phyloP scores from a whole-genome alignment of 2,888 invertebrate species.

The Eupeodes latifasciatus region DNA sequence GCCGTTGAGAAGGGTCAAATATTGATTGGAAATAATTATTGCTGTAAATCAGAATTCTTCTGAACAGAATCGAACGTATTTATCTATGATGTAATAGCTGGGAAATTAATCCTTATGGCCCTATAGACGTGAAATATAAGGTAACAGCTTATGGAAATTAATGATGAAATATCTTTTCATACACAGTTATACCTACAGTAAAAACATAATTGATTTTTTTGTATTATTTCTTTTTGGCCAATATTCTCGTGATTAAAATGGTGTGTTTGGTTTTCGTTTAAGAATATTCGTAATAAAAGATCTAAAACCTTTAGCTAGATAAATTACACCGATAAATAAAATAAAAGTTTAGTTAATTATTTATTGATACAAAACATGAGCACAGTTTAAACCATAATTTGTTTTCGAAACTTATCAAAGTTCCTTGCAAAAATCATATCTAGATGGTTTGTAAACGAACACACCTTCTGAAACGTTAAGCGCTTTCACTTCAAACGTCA shows the following conservation, averaged over 20 bases:
- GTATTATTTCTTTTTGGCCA: not conserved
- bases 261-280: not conserved
- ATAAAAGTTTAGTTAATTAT: too few relatives aligned
- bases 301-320: too few relatives aligned
- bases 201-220: not conserved
- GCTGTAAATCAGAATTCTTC: conserved; percentile 14
- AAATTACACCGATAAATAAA: too few relatives aligned
- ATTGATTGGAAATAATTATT: conserved; percentile 38
- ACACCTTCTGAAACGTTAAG: too few relatives aligned
- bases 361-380: too few relatives aligned
- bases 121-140: not conserved
- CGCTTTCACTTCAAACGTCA: too few relatives aligned
- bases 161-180: not conserved
- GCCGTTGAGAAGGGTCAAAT: not conserved
- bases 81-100: not conserved
- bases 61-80: conserved; percentile 1
- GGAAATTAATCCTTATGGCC: conserved; percentile 5
- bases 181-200: not conserved
- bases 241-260: not conserved
- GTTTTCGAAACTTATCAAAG: too few relatives aligned
- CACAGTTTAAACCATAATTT: too few relatives aligned
- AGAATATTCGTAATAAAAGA: too few relatives aligned
- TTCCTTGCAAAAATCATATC: too few relatives aligned
- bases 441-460: too few relatives aligned
- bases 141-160: conserved; percentile 14